Evolutionary conservation across 2,113 vertebrate genomes (phyloP).

Genomic region (Gobius niger): DNA sequence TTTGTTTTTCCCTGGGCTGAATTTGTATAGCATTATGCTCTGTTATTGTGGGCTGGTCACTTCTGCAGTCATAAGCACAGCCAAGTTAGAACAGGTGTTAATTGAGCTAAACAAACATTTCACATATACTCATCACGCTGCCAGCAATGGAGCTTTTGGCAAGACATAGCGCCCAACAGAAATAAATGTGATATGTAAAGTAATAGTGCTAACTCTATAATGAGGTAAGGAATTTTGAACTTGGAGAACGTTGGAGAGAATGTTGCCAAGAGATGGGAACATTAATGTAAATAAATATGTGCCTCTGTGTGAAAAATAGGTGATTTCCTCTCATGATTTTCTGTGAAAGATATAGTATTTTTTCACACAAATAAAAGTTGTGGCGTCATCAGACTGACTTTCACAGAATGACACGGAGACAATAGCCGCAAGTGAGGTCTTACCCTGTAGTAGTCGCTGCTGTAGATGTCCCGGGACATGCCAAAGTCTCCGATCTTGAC

Average conservation of each 20-base stretch:
- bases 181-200: neutral
- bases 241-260: neutral
- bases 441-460: conserved; percentile 99
- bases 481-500: conserved; percentile 99
- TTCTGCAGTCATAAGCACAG: neutral
- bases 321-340: too few species aligned
- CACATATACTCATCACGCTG: neutral
- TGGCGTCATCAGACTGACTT: neutral
- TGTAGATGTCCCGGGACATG: conserved; percentile 99
- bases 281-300: too few species aligned
- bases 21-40: neutral
- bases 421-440: conserved; percentile 50
- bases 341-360: too few species aligned
- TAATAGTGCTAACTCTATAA: neutral
- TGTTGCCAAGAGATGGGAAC: neutral
- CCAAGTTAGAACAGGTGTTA: conserved; percentile 1
- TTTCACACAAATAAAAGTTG: too few species aligned
- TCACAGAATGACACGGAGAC: neutral
- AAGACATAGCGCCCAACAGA: neutral
- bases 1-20: neutral
- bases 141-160: neutral
- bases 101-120: conserved; percentile 6
- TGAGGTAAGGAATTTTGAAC: neutral
- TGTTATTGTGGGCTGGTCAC: neutral
- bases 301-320: neutral